Percentiles rank a stretch among this genome's conserved stretches.
These are phyloP conservation scores for Oncorhynchus gorbuscha DNA, from an alignment of 2,113 vertebrate genomes.

Conservation along the genomic window DNA sequence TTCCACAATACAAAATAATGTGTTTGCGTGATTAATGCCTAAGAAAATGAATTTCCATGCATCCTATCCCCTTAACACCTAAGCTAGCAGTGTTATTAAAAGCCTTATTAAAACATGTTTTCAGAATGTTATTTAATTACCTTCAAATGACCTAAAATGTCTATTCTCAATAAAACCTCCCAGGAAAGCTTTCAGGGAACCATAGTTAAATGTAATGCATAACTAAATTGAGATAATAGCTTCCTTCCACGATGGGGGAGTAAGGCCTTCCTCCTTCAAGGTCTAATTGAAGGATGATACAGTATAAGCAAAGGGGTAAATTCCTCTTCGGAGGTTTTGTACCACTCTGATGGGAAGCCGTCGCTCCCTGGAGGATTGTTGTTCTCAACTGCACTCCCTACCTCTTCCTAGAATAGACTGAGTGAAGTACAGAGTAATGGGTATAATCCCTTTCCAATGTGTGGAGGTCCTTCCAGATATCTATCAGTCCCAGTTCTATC, in stretches of 20 bases:
- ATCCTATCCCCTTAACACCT: no score
- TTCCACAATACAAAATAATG: no score
- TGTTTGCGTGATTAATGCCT: no score
- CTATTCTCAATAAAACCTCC: no score
- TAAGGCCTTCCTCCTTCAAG: neutral
- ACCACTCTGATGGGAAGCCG: slow-evolving; percentile 10
- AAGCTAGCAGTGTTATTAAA: no score
- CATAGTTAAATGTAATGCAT: no score
- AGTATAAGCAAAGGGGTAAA: slow-evolving; percentile 7
- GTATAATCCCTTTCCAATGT: neutral
- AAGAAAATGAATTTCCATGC: no score
- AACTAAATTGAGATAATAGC: slow-evolving; percentile 7
- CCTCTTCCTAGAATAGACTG: slow-evolving; percentile 10
- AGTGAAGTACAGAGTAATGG: no score
- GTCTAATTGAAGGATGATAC: neutral
- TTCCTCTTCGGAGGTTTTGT: slow-evolving; percentile 7
- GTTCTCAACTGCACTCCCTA: neutral
- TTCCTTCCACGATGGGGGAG: slow-evolving; percentile 22
- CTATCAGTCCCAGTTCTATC: neutral
- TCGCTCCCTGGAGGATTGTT: neutral
- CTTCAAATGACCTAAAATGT: no score
- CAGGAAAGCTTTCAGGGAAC: no score
- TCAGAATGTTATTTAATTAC: no score
- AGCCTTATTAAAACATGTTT: no score
- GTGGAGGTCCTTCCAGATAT: slow-evolving; percentile 2